phyloP scores from a whole-genome alignment of 2,113 vertebrate genomes.

The Neopipo cinnamomea region DNA sequence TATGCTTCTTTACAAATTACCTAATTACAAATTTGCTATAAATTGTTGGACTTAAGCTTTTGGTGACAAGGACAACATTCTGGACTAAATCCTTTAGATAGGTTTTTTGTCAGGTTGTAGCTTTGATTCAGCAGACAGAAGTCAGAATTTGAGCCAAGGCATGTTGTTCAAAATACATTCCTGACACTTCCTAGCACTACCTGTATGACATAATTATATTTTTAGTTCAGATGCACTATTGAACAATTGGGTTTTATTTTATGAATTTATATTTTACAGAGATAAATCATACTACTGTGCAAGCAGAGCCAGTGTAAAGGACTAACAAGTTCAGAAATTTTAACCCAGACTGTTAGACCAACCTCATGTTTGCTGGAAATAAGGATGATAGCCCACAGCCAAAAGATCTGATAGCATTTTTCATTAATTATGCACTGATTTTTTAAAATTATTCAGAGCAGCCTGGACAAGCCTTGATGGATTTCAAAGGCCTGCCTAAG shows the following conservation, averaged over 20 bases:
- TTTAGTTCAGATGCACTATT: not conserved
- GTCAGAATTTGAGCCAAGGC: not conserved
- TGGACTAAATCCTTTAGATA: not conserved
- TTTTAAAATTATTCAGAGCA: conserved; percentile 32
- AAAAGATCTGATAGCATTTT: conserved; percentile 33
- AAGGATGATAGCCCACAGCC: not conserved
- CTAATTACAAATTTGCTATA: not conserved
- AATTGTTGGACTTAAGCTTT: not conserved
- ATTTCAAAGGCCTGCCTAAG: conserved; percentile 52
- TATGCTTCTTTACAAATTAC: not conserved
- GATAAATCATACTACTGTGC: not conserved
- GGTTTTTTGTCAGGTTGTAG: not conserved
- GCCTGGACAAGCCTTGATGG: not conserved
- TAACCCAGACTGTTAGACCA: not conserved
- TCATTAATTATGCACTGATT: conserved; percentile 23
- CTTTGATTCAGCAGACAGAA: not conserved
- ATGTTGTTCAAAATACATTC: not conserved
- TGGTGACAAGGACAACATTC: not conserved
- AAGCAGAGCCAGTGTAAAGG: not conserved
- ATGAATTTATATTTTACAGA: not conserved
- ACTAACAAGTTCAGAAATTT: not conserved
- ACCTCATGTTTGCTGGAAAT: not conserved
- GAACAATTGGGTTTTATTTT: not conserved
- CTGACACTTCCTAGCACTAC: not conserved
- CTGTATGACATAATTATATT: not conserved